Evolutionary conservation across 1,140 invertebrate genomes (phyloP), one percentile per base, ranked within the genome.

Genomic region (Euura lappo): DNA sequence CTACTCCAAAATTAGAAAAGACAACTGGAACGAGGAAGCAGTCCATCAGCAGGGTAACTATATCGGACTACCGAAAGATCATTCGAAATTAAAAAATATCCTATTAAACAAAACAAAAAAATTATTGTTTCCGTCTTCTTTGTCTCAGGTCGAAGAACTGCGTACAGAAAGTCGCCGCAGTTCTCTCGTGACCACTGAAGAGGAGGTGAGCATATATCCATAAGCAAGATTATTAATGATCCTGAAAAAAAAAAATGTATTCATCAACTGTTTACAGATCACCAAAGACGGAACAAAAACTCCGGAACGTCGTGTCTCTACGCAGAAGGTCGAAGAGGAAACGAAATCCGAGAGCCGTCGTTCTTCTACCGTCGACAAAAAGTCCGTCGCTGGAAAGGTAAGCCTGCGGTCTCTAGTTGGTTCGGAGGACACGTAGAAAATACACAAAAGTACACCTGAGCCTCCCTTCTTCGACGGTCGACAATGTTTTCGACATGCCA

Each of bases 301-400:
- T 44, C 81, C 81, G 69, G 78, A 80, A 74, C 80, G 85, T 78
- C 81, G 84, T 65, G 72, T 81, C 72, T 87, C 85, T 47, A 71
- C 84, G 44, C 80, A 84, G 71, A 77, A 84, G 82, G 85, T 86
- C 82, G 86, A 89, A 75, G 90, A 92, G 77, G 91, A 92, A 85
- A 84, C 85, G 13, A 91, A 87, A 65, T 85, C 88, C 64, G 91
- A 93, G 77, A 92, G 91, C 75, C 86, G 91, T 71, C 88, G 90
- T 60, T 90, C 91, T 71, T 93, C 92, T n/a, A 80, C 91, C 45
- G 82, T 90, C 66, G 91, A 92, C 77, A 88, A 87, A 71, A 88
- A 88, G 75, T 86, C 85, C 79, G 89, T 90, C 77, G 83, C 84
- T 51, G 82, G 90, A 76, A 89, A 91, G 88, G 91, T 90, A 80